Evolutionary conservation across 1,140 invertebrate species (phyloP), one percentile per base, ranked within the genome.

Genomic region (Paraescarpia echinospica): DNA sequence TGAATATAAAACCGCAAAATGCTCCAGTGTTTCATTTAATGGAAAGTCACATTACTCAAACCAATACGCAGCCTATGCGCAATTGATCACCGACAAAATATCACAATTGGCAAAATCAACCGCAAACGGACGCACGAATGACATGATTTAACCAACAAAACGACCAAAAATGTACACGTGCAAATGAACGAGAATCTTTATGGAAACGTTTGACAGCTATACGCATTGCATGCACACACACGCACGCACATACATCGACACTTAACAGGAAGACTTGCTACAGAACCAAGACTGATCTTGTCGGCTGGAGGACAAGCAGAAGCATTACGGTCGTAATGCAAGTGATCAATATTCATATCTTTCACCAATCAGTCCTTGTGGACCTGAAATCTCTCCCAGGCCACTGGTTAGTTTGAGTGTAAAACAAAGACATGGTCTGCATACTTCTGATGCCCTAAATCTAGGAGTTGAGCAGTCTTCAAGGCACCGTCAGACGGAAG

Each of bases 371-470:
- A 31, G 59, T 77, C 59, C 59, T 77, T 18, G 22, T 14, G 59
- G 59, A 77, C 59, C 12, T 14, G 2, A 31, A 77, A 77, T 77
- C 59, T 77, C 59, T 77, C 59, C 59, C 59, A 27, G 59, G 59
- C 59, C 27, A 4, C 59, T 18, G 59, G 59, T 77, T 77, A 77
- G 2, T 12, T 18, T 31, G 59, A 77, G 59, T 31, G 27, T 31
- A 77, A 77, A 77, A 77, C 59, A 77, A 77, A 77, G 59, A 77
- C 59, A 77, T 77, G 59, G 59, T 77, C 59, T 77, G 59, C 59
- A 77, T 77, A 77, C 22, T 77, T 31, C 59, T 77, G 59, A 27
- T 77, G 59, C 59, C 59, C 22, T 77, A 77, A 77, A 77, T 77
- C 27, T 2, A 31, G 59, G 22, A 27, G 59, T 77, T 27, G 59